Conservation (phyloP, 2,113 vertebrate species). For the Taxidea taxus region DNA sequence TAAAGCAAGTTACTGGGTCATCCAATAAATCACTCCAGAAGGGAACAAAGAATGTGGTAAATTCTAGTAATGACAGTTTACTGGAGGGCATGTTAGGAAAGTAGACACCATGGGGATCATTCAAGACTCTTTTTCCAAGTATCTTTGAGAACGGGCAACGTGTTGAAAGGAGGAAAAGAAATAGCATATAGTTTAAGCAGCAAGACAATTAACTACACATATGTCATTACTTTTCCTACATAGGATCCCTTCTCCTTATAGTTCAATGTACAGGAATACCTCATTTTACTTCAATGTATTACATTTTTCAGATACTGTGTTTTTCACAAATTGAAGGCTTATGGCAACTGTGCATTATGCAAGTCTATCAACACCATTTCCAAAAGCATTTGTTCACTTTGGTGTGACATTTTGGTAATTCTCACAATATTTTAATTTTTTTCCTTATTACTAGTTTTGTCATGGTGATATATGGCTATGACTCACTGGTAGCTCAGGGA, state of each 20-base stretch:
- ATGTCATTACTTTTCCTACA: neutral
- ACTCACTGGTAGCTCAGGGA: neutral
- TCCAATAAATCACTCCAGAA: neutral
- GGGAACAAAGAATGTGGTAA: too few relatives aligned
- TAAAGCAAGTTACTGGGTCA: neutral
- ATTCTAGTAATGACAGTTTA: neutral
- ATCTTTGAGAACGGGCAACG: neutral
- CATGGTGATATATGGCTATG: neutral
- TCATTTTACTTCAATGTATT: neutral
- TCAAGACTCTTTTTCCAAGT: neutral
- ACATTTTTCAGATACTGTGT: neutral
- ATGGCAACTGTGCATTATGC: neutral
- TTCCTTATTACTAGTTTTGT: neutral
- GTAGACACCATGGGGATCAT: accelerated
- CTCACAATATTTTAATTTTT: neutral
- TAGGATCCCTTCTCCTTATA: neutral
- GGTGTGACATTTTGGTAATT: neutral
- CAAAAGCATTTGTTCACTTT: neutral
- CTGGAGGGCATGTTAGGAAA: neutral
- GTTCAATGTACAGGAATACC: neutral
- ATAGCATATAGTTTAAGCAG: neutral
- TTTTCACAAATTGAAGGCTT: neutral
- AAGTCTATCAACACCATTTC: neutral
- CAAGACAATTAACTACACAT: neutral
- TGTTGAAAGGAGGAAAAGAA: neutral